Base-by-base conservation (phyloP, 2,888 invertebrate species). In the Deilephila porcellus region DNA sequence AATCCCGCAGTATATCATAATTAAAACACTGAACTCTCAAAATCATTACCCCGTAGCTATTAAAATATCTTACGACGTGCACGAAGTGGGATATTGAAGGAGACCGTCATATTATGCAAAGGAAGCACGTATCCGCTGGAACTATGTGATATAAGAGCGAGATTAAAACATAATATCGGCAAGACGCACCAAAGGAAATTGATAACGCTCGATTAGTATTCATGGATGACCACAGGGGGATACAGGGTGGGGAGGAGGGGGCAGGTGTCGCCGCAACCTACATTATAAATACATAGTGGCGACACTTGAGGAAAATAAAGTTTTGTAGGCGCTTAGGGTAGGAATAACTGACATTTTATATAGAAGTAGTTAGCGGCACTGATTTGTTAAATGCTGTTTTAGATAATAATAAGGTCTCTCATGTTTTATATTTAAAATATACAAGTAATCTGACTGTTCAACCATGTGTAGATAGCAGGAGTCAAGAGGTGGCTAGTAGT, bases 191-290 rank as follows among this genome's bases (percentile, higher is more conserved):
- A 32, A 53, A 63, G 63, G n/a, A 53, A 63, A 72, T 72, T 72
- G 72, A 72, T 72, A 72, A 62, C 53, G 29, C 52, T 32, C n/a
- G 62, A 72, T 72, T 62, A 72, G 72, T 34, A 72, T 72, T 72
- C 72, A 72, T 14, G 25, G n/a, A 32, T 52, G 72, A 32, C 52
- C 63, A n/a, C 72, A 20, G 32, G 32, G 34, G 52, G 11, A n/a
- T 14, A 52, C n/a, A n/a, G 20, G 53, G 52, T 32, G 7, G 52
- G 11, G 34, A 37, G 52, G 20, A 52, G 60, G 29, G 25, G 25
- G 29, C 17, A 4, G 29, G 11, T 17, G 25, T 17, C 29, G 32
- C 32, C 29, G 29, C 17, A 29, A 62, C 62, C 32, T n/a, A 4
- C 56, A 56, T n/a, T 56, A 56, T 56, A n/a, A 56, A 19, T 62